phyloP scores from a whole-genome alignment of 2,797 vertebrate genomes.

The Tauraco hartlaubi region DNA sequence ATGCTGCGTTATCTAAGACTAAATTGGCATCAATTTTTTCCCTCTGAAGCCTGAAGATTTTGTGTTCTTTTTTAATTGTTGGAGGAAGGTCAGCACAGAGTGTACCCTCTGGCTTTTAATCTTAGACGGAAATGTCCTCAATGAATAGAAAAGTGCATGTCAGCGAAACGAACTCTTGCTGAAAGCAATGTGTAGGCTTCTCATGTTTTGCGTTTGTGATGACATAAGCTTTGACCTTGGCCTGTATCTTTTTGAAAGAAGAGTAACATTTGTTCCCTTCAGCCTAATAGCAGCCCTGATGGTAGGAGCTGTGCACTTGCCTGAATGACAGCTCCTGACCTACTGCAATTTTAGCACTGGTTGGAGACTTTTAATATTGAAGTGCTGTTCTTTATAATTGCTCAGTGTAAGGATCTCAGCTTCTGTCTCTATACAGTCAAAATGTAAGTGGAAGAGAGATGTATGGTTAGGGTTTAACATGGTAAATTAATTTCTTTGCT shows the following conservation, averaged over 20 bases:
- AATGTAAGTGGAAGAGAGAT: neutral
- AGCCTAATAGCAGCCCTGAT: constrained; percentile 13
- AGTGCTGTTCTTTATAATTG: neutral
- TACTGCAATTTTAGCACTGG: neutral
- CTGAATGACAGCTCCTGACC: constrained; percentile 9
- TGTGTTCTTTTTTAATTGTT: constrained; percentile 68
- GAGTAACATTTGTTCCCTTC: constrained; percentile 25
- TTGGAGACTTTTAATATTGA: neutral
- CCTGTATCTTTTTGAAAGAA: constrained; percentile 46
- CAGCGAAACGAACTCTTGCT: constrained; percentile 63
- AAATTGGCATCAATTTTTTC: constrained; percentile 31
- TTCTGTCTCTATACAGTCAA: neutral
- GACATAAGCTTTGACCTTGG: constrained; percentile 75
- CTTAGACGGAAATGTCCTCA: constrained; percentile 50
- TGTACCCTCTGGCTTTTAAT: constrained; percentile 63
- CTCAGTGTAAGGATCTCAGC: neutral
- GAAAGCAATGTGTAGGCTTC: constrained; percentile 42
- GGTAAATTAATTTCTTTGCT: neutral
- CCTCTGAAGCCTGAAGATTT: constrained; percentile 48
- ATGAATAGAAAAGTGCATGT: constrained; percentile 58
- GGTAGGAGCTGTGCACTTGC: neutral
- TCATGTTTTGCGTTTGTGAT: constrained; percentile 64
- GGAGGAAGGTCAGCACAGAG: constrained; percentile 59
- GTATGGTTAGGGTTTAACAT: neutral
- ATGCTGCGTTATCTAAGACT: constrained; percentile 59